Evolutionary conservation across 2,797 vertebrate genomes (phyloP), one percentile per base, ranked within the genome.

Genomic region (Myiotriccus ornatus): DNA sequence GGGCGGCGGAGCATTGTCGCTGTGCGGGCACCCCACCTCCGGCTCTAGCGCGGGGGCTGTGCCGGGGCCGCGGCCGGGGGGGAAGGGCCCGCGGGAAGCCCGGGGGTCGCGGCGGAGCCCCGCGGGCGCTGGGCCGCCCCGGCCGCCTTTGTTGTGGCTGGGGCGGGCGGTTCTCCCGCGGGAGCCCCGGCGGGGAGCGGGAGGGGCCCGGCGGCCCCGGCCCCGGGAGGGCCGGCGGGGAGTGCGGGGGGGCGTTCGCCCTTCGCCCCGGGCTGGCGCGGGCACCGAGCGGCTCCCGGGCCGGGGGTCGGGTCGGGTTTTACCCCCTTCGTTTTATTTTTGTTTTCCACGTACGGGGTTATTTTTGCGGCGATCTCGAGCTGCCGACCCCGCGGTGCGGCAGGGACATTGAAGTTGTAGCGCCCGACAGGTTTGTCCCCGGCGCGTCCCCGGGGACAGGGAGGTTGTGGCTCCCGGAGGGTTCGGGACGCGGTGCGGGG

Each of bases 141-240:
- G 52, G 32, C 52, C 63, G 92, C 92, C 90, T 94, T 95, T 95
- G 90, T 95, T 94, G 84, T 88, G 64, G 57, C 52, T 14, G 52
- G 53, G 81, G 50, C 62, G 79, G 79, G 83, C 47, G 75, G 56
- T 10, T 74, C 56, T 75, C 52, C 75, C 46, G 41, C 50, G 55
- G 91, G 74, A 89, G 74, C 35, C 53, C n/a, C 15, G 69, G 79
- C 32, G 23, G 53, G 64, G 2, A 43, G 53, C 39, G 44, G 59
- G 60, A 44, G 70, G 35, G n/a, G 10, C 9, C 73, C 46, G 10
- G 12, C 56, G 37, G 56, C 10, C 35, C 11, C 34, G 3, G 68
- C 43, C 18, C 30, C 10, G 62, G 46, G 39, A 13, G 47, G 57
- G 57, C 70, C 41, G 59, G 46, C 9, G 5, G 47, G 17, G 25